Base-by-base conservation (phyloP, 2,888 invertebrate species). In the Drosophila infuscata region DNA sequence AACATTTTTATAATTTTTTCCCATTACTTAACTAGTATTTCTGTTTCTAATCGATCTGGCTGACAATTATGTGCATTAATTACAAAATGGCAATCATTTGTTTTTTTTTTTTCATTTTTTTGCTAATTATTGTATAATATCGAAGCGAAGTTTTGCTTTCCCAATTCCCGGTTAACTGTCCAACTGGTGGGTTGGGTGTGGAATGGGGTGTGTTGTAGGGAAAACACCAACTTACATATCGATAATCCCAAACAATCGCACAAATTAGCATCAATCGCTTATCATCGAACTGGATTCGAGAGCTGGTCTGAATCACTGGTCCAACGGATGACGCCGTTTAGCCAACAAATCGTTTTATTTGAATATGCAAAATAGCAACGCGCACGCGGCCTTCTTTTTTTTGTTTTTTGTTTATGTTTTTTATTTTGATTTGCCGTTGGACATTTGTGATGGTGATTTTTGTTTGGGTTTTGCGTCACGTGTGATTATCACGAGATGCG, bases 51-150 rank as follows among this genome's bases (percentile, higher is more conserved):
- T 78, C 82, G 79, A 82, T 83, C 81, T 87, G 85, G 87, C 74
- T 75, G 51, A 70, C 84, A 85, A 86, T 90, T 86, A 86, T 86
- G 85, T 90, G 84, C 85, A 86, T 86, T 86, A 81, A 90, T 86
- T 86, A 89, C 78, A 56, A 79, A 76, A 76, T 63, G 81, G 75
- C 90, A 85, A 90, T 88, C 87, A 76, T 88, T 86, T 20, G 20
- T 20, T 12, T 46, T n/a, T 11, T 11, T n/a, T 5, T 41, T 9
- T 32, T 32, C 25, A 25, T 36, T 88, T 81, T 70, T 70, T 66
- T 68, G 89, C 87, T 83, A 90, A 85, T 85, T 85, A 90, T 78
- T 83, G 81, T 79, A 78, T 61, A 88, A 79, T 82, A 82, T 74
- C 61, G 20, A 9, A 32, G n/a, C 20, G 70, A 83, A 72, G 74